These are phyloP conservation scores for Typhlichthys subterraneus DNA, from an alignment of 2,797 vertebrate genomes.

Conservation along the genomic window DNA sequence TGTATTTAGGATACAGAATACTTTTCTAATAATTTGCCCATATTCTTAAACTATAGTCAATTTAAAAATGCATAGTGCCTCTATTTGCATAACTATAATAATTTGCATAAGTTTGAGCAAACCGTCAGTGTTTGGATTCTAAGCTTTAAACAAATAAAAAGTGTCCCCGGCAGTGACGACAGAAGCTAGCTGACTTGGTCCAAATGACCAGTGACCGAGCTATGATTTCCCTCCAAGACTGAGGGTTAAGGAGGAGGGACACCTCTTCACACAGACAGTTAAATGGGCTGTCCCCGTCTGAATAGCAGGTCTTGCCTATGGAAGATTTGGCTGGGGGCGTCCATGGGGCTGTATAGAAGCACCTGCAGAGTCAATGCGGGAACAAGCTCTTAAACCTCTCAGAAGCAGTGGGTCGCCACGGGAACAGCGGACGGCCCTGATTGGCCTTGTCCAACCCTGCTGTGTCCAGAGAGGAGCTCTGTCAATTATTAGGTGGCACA, in stretches of 20 bases:
- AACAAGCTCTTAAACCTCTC: constrained; percentile 58
- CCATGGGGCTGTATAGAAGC: constrained; percentile 47
- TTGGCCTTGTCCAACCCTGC: constrained; percentile 58
- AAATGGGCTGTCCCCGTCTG: constrained; percentile 26
- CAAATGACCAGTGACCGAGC: neutral
- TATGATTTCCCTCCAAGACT: constrained; percentile 5
- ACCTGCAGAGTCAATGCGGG: constrained; percentile 64
- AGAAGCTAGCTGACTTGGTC: neutral
- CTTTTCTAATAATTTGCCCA: no score
- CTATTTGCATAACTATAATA: no score
- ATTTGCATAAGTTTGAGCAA: no score
- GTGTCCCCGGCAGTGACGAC: no score
- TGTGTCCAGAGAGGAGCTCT: constrained; percentile 49
- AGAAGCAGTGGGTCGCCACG: constrained; percentile 56
- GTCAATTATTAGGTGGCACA: constrained; percentile 41
- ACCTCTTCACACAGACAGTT: constrained; percentile 26
- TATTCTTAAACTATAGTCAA: no score
- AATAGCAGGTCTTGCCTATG: constrained; percentile 24
- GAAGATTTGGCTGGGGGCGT: constrained; percentile 33
- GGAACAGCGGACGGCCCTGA: constrained; percentile 55
- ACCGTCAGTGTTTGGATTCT: no score
- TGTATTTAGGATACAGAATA: no score
- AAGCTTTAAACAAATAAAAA: no score
- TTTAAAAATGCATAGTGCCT: no score
- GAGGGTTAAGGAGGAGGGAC: constrained; percentile 22